These are phyloP conservation scores for Blastobasis adustella DNA, from an alignment of 2,888 invertebrate genomes.

Conservation along the genomic window DNA sequence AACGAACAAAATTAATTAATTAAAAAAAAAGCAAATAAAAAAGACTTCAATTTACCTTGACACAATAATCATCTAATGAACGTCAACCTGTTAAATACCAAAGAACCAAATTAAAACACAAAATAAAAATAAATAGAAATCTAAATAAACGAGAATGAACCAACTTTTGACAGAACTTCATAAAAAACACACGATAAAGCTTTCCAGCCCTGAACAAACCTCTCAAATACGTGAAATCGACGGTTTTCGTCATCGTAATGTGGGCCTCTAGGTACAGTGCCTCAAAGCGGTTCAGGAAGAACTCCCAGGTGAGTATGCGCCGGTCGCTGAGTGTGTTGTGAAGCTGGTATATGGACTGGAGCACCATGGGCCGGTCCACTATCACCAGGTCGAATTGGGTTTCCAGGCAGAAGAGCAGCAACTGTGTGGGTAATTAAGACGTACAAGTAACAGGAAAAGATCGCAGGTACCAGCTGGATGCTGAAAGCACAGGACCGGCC, in stretches of 20 bases:
- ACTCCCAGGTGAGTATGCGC: conserved; percentile 95
- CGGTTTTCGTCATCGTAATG: conserved; percentile 88
- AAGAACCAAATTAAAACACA: no score
- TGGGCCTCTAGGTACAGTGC: conserved; percentile 97
- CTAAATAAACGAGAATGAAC: no score
- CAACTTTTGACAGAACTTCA: no score
- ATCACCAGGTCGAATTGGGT: conserved; percentile 98
- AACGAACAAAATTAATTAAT: neutral
- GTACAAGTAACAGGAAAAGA: no score
- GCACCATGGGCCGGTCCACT: conserved; percentile 95
- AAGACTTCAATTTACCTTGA: neutral
- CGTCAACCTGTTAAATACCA: no score
- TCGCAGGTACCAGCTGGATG: no score
- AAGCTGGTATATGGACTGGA: conserved; percentile 95
- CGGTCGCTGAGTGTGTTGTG: conserved; percentile 94
- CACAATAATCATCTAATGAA: no score
- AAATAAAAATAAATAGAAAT: no score
- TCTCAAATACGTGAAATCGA: conserved; percentile 88
- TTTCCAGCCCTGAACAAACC: conserved; percentile 62
- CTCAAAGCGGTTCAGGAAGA: conserved; percentile 95
- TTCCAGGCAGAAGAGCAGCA: conserved; percentile 94
- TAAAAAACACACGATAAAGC: neutral
- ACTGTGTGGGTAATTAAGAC: conserved; percentile 62
- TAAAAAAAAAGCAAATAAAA: neutral
- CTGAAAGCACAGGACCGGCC: no score